Conservation (phyloP, 2,888 invertebrate genomes). For the Pollenia labialis region DNA sequence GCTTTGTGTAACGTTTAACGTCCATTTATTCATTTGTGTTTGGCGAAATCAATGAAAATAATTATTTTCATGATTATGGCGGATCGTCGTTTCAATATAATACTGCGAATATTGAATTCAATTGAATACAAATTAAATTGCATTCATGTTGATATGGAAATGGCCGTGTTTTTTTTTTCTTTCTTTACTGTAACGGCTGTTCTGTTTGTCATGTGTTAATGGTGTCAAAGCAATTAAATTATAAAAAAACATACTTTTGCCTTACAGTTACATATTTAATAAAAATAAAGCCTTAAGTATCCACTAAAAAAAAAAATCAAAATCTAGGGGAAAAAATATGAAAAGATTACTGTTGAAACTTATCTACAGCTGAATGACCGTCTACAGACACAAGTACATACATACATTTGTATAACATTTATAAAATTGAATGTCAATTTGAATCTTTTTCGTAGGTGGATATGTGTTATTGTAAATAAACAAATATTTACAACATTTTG, state of each 20-base stretch:
- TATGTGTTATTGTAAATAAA: neutral
- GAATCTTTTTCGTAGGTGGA: too few relatives aligned
- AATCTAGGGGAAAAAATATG: slow-evolving; percentile 38
- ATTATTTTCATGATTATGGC: slow-evolving; percentile 19
- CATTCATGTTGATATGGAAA: slow-evolving; percentile 8
- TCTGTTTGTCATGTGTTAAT: slow-evolving; percentile 24
- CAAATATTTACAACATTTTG: slow-evolving; percentile 24
- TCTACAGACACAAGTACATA: slow-evolving; percentile 13
- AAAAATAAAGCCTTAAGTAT: neutral
- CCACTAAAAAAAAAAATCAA: neutral
- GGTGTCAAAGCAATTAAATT: slow-evolving; percentile 64
- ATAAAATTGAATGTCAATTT: too few relatives aligned
- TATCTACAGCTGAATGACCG: slow-evolving; percentile 10
- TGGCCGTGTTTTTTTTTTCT: neutral
- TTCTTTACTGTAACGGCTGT: neutral
- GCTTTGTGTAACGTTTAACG: neutral
- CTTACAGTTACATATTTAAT: neutral
- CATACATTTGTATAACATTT: neutral
- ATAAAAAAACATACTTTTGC: neutral
- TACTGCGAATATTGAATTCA: slow-evolving; percentile 57
- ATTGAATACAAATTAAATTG: slow-evolving; percentile 51
- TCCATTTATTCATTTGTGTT: neutral
- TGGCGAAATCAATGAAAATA: slow-evolving; percentile 31
- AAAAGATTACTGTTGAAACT: slow-evolving; percentile 50
- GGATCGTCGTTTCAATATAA: slow-evolving; percentile 42